Conservation (phyloP, 2,888 invertebrate genomes). For the Trichopria drosophilae region DNA sequence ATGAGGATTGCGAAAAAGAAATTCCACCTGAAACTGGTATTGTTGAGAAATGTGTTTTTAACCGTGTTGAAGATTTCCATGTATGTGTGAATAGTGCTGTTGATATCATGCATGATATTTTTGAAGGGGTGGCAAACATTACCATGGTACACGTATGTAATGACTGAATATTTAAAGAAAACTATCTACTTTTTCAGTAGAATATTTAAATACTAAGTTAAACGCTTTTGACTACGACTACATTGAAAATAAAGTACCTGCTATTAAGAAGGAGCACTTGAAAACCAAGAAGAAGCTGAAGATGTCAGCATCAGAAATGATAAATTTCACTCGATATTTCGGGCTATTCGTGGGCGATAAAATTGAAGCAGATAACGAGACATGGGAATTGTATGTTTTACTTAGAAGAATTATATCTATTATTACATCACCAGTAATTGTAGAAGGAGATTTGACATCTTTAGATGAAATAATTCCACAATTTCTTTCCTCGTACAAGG, state of each 20-base stretch:
- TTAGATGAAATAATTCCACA: too few species aligned
- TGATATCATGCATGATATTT: constrained; percentile 15
- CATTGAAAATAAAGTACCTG: constrained; percentile 8
- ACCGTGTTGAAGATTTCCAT: constrained; percentile 19
- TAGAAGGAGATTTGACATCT: too few species aligned
- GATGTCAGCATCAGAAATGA: constrained; percentile 13
- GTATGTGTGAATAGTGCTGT: constrained; percentile 7
- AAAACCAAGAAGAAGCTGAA: constrained; percentile 4
- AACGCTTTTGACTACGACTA: constrained; percentile 10
- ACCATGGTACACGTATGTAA: constrained; percentile 11
- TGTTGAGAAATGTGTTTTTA: too few species aligned
- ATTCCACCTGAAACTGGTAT: constrained; percentile 14
- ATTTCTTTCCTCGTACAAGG: too few species aligned
- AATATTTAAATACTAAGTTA: constrained; percentile 11
- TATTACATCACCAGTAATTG: too few species aligned
- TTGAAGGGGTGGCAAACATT: constrained; percentile 16
- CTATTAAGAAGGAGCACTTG: constrained; percentile 9
- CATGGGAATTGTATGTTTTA: too few species aligned
- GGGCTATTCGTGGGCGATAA: constrained; percentile 10
- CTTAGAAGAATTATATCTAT: too few species aligned
- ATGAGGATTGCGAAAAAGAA: constrained; percentile 4
- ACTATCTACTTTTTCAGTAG: constrained; percentile 15
- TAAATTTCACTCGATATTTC: constrained; percentile 7
- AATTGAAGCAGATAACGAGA: constrained; percentile 13
- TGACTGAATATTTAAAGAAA: constrained; percentile 18